A percentile compares a stretch with the other conserved stretches of the same genome.
These are phyloP conservation scores for Drosophila orena DNA, from an alignment of 1,140 invertebrate species.

Conservation along the genomic window DNA sequence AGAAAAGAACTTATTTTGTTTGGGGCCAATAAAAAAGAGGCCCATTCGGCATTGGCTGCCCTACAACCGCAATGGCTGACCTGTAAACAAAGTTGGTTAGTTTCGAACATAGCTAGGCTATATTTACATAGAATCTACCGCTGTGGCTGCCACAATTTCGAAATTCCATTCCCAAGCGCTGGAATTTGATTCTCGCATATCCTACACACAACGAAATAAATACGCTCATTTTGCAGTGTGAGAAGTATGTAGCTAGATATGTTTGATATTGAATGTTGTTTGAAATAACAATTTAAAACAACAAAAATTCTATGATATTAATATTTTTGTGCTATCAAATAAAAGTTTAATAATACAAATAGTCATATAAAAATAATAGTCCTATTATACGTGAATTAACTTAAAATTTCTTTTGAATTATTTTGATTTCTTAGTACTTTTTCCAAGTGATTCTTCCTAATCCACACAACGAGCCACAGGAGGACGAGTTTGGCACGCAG, in stretches of 20 bases:
- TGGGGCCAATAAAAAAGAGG: constrained; percentile 42
- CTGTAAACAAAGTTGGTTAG: constrained; percentile 20
- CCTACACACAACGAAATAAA: constrained; percentile 5
- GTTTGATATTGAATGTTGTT: not conserved
- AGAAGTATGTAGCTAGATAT: not conserved
- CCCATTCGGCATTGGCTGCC: constrained; percentile 1
- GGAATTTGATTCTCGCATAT: constrained; percentile 41
- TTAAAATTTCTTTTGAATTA: not conserved
- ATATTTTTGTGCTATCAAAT: too few species aligned
- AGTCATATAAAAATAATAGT: too few species aligned
- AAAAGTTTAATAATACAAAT: too few species aligned
- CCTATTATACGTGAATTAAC: too few species aligned
- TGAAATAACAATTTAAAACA: too few species aligned
- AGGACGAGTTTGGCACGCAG: constrained; percentile 39
- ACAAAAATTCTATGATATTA: too few species aligned
- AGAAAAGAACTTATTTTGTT: constrained; percentile 51
- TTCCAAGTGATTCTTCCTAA: constrained; percentile 22
- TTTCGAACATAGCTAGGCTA: constrained; percentile 44
- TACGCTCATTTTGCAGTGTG: not conserved
- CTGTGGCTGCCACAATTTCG: constrained; percentile 28
- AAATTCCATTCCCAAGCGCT: constrained; percentile 63
- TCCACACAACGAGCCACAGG: constrained; percentile 24
- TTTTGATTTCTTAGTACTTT: not conserved
- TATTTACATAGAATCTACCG: constrained; percentile 69
- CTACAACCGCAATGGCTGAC: constrained; percentile 15